A percentile compares a stretch with the other conserved stretches of the same genome.
Conservation (phyloP, 2,113 vertebrate genomes). For the Brachypteracias leptosomus region DNA sequence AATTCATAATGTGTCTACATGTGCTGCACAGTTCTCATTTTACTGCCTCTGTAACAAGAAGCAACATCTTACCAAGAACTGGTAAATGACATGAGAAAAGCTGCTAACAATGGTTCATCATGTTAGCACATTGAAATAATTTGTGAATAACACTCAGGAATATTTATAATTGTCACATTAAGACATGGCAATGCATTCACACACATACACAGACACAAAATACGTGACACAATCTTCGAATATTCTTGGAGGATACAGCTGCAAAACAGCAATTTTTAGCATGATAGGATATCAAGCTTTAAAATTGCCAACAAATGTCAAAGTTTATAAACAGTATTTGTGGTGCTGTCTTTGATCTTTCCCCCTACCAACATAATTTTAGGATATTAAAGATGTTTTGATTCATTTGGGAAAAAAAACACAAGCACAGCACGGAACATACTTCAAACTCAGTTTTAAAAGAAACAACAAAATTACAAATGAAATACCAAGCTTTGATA, state of each 20-base stretch:
- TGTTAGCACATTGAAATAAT: conserved; percentile 21
- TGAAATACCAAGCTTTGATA: not conserved
- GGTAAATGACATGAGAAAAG: not conserved
- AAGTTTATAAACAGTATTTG: not conserved
- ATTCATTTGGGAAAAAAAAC: not conserved
- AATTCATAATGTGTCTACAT: not conserved
- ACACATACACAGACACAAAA: not conserved
- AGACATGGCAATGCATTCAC: not conserved
- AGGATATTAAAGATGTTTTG: not conserved
- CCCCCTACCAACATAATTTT: not conserved
- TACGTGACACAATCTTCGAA: not conserved
- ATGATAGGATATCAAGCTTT: not conserved
- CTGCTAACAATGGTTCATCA: not conserved
- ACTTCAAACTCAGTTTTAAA: not conserved
- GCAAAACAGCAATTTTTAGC: conserved; percentile 1
- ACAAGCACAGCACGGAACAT: not conserved
- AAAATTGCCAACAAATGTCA: not conserved
- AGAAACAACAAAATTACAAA: not conserved
- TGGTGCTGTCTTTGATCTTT: not conserved
- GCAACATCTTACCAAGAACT: not conserved
- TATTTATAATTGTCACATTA: conserved; percentile 43
- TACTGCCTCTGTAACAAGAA: not conserved
- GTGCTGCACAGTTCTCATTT: not conserved
- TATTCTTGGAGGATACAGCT: not conserved
- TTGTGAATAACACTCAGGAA: not conserved